Evolutionary conservation across 64 coral and sea anemone genomes (phyloP).

Genomic region (Catalaphyllia jardinei): DNA sequence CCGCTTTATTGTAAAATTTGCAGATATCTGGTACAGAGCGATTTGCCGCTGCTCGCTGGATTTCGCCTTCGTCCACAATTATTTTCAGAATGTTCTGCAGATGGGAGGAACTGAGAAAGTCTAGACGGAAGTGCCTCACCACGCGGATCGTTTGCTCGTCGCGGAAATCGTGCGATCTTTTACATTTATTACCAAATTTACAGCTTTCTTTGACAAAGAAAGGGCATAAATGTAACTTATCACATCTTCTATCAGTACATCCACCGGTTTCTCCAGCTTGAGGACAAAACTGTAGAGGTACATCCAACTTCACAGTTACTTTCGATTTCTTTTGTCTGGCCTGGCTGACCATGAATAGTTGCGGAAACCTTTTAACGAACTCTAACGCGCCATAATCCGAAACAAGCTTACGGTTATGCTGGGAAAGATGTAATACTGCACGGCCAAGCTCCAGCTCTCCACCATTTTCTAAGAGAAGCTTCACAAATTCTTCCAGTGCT

Average conservation of each 20-base stretch:
- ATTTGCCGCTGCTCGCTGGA: conserved; percentile 39
- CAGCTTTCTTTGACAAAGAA: conserved; percentile 77
- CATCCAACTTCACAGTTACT: conserved; percentile 44
- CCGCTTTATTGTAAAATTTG: conserved; percentile 92
- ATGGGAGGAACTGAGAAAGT: not conserved
- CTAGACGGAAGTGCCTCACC: conserved; percentile 37
- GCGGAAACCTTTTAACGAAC: conserved; percentile 36
- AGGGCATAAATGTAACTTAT: conserved; percentile 81
- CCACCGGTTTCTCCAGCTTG: conserved; percentile 43
- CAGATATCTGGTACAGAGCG: conserved; percentile 51
- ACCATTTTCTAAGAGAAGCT: conserved; percentile 36
- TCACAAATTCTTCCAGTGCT: conserved; percentile 47
- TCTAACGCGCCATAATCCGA: conserved; percentile 4
- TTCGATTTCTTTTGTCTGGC: conserved; percentile 53
- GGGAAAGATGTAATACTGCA: conserved; percentile 51
- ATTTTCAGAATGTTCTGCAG: conserved; percentile 46
- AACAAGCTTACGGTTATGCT: not conserved
- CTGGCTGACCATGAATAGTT: conserved; percentile 18
- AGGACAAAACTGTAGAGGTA: conserved; percentile 71
- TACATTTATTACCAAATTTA: conserved; percentile 65
- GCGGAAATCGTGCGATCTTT: conserved; percentile 50
- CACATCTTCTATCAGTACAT: conserved; percentile 49
- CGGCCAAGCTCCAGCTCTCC: conserved; percentile 68
- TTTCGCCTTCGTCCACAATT: conserved; percentile 66
- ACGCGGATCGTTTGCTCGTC: conserved; percentile 57